These are phyloP conservation scores for Calyptomena viridis DNA, from an alignment of 2,113 vertebrate species.

Conservation along the genomic window DNA sequence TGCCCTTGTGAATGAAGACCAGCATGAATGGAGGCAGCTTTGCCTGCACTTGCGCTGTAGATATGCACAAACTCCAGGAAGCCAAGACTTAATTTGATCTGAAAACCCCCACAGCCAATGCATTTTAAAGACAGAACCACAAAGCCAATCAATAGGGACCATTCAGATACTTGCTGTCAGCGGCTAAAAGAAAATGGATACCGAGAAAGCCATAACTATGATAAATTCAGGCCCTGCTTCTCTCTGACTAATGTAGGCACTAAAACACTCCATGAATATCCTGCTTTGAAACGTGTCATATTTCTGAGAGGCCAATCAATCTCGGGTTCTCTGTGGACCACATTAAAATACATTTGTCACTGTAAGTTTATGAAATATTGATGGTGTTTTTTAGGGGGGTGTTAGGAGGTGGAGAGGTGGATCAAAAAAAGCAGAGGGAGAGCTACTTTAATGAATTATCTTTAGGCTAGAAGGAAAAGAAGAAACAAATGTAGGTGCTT, in stretches of 20 bases:
- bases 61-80: slow-evolving; percentile 44
- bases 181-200: slow-evolving; percentile 92
- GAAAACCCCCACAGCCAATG: slow-evolving; percentile 65
- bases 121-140: slow-evolving; percentile 76
- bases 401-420: slow-evolving; percentile 78
- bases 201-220: slow-evolving; percentile 96
- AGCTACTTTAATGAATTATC: slow-evolving; percentile 81
- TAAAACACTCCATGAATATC: slow-evolving; percentile 93
- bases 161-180: slow-evolving; percentile 88
- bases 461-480: slow-evolving; percentile 68
- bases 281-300: slow-evolving; percentile 89
- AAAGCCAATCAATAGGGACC: slow-evolving; percentile 85
- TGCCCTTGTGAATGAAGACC: slow-evolving; percentile 27
- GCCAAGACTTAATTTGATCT: slow-evolving; percentile 55
- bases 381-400: slow-evolving; percentile 81
- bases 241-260: slow-evolving; percentile 95
- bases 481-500: slow-evolving; percentile 63
- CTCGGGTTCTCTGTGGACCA: slow-evolving; percentile 85
- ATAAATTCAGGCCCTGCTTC: slow-evolving; percentile 88
- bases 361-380: slow-evolving; percentile 88
- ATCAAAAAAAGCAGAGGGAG: slow-evolving; percentile 68
- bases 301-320: slow-evolving; percentile 92
- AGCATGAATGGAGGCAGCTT: slow-evolving; percentile 43
- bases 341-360: slow-evolving; percentile 97
- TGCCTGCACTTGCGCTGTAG: not conserved